phyloP scores from a whole-genome alignment of 2,797 vertebrate species.

The Sebastes reedi region DNA sequence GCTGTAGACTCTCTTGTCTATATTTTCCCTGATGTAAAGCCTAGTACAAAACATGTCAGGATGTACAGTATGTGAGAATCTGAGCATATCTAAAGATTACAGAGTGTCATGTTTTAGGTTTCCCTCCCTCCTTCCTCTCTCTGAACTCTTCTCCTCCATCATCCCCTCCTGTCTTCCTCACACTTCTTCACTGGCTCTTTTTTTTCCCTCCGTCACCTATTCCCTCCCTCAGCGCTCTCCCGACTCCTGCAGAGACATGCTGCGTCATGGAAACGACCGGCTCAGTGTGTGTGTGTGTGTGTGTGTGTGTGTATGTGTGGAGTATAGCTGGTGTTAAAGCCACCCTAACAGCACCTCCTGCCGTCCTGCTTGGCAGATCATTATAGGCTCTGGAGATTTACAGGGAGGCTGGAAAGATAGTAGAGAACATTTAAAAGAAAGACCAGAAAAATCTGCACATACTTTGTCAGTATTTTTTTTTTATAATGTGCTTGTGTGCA shows the following conservation, averaged over 20 bases:
- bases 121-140: slow-evolving; percentile 16
- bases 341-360: slow-evolving; percentile 77
- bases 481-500: not conserved
- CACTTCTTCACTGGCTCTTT: slow-evolving; percentile 34
- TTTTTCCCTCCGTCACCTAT: slow-evolving; percentile 53
- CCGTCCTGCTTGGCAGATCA: slow-evolving; percentile 63
- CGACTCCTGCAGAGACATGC: slow-evolving; percentile 70
- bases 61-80: not conserved
- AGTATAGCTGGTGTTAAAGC: slow-evolving; percentile 54
- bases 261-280: slow-evolving; percentile 77
- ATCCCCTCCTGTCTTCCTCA: slow-evolving; percentile 31
- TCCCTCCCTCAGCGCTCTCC: slow-evolving; percentile 59
- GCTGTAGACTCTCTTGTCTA: not conserved
- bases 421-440: not conserved
- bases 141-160: slow-evolving; percentile 34
- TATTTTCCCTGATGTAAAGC: not conserved
- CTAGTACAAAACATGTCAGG: not conserved
- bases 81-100: not conserved
- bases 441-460: not conserved
- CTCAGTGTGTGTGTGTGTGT: slow-evolving; percentile 5
- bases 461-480: not conserved
- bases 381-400: slow-evolving; percentile 52
- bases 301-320: slow-evolving; percentile 5
- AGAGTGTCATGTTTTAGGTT: not conserved
- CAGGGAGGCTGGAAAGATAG: slow-evolving; percentile 18